Percentiles rank a stretch among this genome's conserved stretches.
phyloP scores from a whole-genome alignment of 2,888 invertebrate genomes.

The Criorhina ranunculi region DNA sequence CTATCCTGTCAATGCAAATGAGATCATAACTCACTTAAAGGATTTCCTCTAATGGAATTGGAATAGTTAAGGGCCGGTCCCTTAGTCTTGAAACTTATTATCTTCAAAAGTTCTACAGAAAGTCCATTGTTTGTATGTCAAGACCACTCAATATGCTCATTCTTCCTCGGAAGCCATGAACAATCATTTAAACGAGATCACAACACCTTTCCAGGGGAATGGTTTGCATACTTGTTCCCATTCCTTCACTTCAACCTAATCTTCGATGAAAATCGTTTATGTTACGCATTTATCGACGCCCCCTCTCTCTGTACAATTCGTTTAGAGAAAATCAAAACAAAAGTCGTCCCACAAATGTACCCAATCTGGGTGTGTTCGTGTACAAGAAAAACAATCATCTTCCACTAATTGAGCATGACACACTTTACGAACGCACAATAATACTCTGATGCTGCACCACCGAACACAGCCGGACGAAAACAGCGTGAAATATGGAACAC shows the following conservation, averaged over 20 bases:
- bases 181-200: background rate
- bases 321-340: conserved; percentile 24
- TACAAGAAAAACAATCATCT: conserved; percentile 66
- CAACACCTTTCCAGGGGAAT: conserved; percentile 1
- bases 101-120: background rate
- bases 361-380: conserved; percentile 23
- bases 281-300: conserved; percentile 27
- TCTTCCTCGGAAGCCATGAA: background rate
- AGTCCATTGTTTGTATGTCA: background rate
- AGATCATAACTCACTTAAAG: too few relatives aligned
- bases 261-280: background rate
- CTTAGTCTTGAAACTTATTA: too few relatives aligned
- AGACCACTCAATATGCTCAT: background rate
- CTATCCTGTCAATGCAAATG: too few relatives aligned
- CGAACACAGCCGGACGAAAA: conserved; percentile 55
- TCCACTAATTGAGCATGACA: conserved; percentile 73
- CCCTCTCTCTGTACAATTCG: conserved; percentile 3
- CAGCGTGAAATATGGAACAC: conserved; percentile 70
- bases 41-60: too few relatives aligned
- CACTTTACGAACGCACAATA: conserved; percentile 63
- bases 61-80: too few relatives aligned
- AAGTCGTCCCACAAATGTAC: conserved; percentile 17
- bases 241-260: background rate
- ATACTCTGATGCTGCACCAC: conserved; percentile 13
- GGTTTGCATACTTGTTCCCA: conserved; percentile 3